Evolutionary conservation across 2,888 invertebrate genomes (phyloP), one percentile per base, ranked within the genome.

Genomic region (Aphodius sticticus): DNA sequence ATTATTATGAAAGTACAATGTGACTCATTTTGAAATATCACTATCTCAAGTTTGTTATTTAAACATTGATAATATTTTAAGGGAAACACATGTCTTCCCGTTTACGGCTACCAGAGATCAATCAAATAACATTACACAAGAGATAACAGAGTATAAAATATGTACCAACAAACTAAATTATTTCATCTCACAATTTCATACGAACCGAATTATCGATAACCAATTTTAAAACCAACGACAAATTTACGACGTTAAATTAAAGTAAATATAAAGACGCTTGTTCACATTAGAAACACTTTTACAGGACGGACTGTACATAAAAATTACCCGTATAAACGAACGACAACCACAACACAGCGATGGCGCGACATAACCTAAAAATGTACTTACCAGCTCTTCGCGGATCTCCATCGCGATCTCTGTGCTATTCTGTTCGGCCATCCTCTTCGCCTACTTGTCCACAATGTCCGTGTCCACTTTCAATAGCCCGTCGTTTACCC

Each of bases 361-460:
- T 16, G n/a, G 37, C 14, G 26, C 70, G 53, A 70, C 70, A 75
- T 80, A 80, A 77, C 78, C 78, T 81, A 77, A 16, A 78, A 70
- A 36, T 53, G 7, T 70, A 81, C 81, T 81, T 79, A 81, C 81
- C 26, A 81, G 75, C 76, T 81, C 81, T 77, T 81, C 81, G 12
- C 81, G 78, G 71, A 81, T 36, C n/a, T 74, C 74, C 74, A 74
- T 36, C 9, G 16, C 37, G 9, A n/a, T 74, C 35, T 74, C 74
- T 12, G 36, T 74, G 15, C 74, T 37, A n/a, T n/a, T 35, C n/a
- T 35, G 35, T 74, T 74, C 74, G 35, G 35, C 37, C 74, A 74
- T 74, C 26, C 15, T 70, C 36, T 74, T 53, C 53, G 53, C 12
- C 53, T 53, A 53, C 12, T 53, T 53, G 53, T 53, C 53, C 53